phyloP scores from a whole-genome alignment of 2,113 vertebrate species.

The Gavialis gangeticus region DNA sequence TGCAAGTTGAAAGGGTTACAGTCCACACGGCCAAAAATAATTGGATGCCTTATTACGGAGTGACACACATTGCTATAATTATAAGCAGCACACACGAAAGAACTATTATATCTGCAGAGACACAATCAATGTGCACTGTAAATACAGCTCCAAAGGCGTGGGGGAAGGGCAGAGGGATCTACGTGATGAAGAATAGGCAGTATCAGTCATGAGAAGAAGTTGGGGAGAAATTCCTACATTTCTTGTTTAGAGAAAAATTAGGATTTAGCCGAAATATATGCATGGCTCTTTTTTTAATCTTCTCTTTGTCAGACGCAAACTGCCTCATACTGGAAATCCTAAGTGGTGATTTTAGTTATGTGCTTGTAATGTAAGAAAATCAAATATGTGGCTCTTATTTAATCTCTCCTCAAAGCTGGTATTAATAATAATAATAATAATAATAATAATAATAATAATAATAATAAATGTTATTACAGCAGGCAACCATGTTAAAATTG shows the following conservation, averaged over 20 bases:
- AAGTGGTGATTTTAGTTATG: conserved; percentile 61
- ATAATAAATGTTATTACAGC: conserved; percentile 66
- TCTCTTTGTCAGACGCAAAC: conserved; percentile 51
- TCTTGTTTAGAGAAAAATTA: conserved; percentile 48
- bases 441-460: conserved; percentile 64
- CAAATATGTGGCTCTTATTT: conserved; percentile 63
- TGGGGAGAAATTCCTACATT: conserved; percentile 3
- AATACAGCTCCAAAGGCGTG: conserved; percentile 42
- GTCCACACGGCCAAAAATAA: conserved; percentile 60
- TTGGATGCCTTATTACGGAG: conserved; percentile 60
- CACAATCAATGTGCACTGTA: conserved; percentile 61
- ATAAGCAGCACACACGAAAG: conserved; percentile 34
- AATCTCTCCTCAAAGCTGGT: conserved; percentile 59
- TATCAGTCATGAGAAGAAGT: conserved; percentile 55
- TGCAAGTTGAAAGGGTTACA: conserved; percentile 54
- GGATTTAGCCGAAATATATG: conserved; percentile 40
- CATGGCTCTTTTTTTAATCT: neutral
- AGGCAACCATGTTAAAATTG: conserved; percentile 68
- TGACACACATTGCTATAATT: conserved; percentile 71
- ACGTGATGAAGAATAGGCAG: conserved; percentile 56
- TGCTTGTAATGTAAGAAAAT: conserved; percentile 65
- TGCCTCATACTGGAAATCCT: conserved; percentile 57
- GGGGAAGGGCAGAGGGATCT: conserved; percentile 53
- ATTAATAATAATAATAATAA: conserved; percentile 63
- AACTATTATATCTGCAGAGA: conserved; percentile 62